A percentile compares a stretch with the other conserved stretches of the same genome.
Evolutionary conservation across 2,113 vertebrate genomes (phyloP).

Genomic region (Sceloporus tristichus): DNA sequence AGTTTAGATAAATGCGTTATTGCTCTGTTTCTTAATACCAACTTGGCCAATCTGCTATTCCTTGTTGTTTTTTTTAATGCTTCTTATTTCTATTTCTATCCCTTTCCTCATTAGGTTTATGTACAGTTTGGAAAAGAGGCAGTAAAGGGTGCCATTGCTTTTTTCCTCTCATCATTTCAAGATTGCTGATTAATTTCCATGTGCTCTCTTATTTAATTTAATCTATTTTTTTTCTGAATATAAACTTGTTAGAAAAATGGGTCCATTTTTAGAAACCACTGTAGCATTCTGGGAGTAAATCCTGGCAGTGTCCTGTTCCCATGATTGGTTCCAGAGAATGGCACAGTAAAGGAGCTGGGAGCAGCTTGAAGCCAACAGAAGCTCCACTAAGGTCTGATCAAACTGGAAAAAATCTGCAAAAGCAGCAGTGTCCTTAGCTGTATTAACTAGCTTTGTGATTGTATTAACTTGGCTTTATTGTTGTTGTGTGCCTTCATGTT

Average conservation of each 20-base stretch:
- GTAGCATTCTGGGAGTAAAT: neutral
- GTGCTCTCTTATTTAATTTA: accelerated
- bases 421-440: too few species aligned
- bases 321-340: neutral
- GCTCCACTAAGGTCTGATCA: neutral
- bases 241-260: neutral
- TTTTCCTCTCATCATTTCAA: neutral
- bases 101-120: neutral
- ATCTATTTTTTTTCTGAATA: neutral
- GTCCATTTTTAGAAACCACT: neutral
- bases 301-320: accelerated
- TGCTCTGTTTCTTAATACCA: too few species aligned
- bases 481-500: too few species aligned
- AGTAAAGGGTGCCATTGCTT: slow-evolving; percentile 54
- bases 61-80: neutral
- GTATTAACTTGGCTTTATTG: too few species aligned
- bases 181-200: neutral
- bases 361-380: neutral
- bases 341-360: too few species aligned
- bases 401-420: neutral
- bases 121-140: neutral
- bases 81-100: accelerated
- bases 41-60: too few species aligned
- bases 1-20: too few species aligned
- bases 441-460: too few species aligned